Conservation (phyloP, 2,113 vertebrate species). For the Gasterosteus nipponicus region DNA sequence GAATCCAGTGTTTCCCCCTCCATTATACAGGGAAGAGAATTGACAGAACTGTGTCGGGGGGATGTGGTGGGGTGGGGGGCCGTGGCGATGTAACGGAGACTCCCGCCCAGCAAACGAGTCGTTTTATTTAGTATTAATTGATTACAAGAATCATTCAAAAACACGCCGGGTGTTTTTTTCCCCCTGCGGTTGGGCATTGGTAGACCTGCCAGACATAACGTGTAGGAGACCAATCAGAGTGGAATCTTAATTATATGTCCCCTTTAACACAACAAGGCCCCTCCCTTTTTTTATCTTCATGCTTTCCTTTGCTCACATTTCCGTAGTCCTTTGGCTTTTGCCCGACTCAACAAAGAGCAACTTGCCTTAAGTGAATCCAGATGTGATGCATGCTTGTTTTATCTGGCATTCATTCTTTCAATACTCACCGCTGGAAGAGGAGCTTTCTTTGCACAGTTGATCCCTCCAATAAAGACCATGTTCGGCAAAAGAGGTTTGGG, state of each 20-base stretch:
- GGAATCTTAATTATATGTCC: not conserved
- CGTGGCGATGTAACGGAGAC: no score
- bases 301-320: slow-evolving; percentile 17
- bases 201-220: no score
- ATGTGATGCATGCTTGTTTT: slow-evolving; percentile 26
- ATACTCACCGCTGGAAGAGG: slow-evolving; percentile 79
- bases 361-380: slow-evolving; percentile 20
- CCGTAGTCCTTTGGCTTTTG: not conserved
- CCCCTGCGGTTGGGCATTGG: no score
- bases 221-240: no score
- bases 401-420: slow-evolving; percentile 3
- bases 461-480: slow-evolving; percentile 83
- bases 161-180: no score
- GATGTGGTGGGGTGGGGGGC: no score
- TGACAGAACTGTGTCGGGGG: no score
- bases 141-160: no score
- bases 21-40: no score
- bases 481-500: slow-evolving; percentile 89
- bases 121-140: no score
- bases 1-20: no score
- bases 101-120: no score
- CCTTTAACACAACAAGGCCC: slow-evolving; percentile 8
- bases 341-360: slow-evolving; percentile 10
- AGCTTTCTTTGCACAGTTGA: slow-evolving; percentile 79
- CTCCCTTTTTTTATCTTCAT: not conserved